Percentiles rank a stretch among this genome's conserved stretches.
These are phyloP conservation scores for Xiphophorus maculatus DNA, from an alignment of 2,113 vertebrate genomes.

Conservation along the genomic window DNA sequence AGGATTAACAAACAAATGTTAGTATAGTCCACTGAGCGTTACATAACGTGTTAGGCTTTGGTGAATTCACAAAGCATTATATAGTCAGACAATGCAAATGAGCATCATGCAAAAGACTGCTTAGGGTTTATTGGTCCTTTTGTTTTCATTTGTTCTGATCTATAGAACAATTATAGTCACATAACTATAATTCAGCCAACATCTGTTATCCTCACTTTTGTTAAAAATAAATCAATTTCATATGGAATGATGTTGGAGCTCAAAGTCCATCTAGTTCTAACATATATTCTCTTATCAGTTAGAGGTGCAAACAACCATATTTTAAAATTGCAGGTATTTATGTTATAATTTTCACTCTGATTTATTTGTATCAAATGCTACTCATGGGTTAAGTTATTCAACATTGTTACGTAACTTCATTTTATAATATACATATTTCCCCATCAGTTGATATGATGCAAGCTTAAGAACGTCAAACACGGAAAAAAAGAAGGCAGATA, in stretches of 20 bases:
- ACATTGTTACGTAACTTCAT: background rate
- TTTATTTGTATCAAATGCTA: background rate
- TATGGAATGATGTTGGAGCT: too few species aligned
- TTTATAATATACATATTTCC: background rate
- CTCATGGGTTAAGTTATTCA: too few species aligned
- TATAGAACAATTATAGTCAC: background rate
- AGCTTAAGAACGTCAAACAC: background rate
- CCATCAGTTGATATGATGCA: background rate
- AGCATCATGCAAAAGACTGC: background rate
- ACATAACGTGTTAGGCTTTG: too few species aligned
- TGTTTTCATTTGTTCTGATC: background rate
- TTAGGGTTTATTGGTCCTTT: background rate
- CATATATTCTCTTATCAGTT: too few species aligned
- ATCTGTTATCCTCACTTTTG: background rate
- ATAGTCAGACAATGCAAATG: too few species aligned
- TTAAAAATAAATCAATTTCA: too few species aligned
- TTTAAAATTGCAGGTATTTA: too few species aligned
- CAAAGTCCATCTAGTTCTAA: too few species aligned
- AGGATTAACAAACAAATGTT: too few species aligned
- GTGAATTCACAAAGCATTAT: too few species aligned
- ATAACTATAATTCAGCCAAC: background rate
- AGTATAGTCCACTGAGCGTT: too few species aligned
- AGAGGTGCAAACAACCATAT: too few species aligned
- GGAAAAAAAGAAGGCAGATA: background rate
- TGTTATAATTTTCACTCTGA: background rate